Base-by-base conservation (phyloP, 2,113 vertebrate genomes). In the Nettapus auritus region DNA sequence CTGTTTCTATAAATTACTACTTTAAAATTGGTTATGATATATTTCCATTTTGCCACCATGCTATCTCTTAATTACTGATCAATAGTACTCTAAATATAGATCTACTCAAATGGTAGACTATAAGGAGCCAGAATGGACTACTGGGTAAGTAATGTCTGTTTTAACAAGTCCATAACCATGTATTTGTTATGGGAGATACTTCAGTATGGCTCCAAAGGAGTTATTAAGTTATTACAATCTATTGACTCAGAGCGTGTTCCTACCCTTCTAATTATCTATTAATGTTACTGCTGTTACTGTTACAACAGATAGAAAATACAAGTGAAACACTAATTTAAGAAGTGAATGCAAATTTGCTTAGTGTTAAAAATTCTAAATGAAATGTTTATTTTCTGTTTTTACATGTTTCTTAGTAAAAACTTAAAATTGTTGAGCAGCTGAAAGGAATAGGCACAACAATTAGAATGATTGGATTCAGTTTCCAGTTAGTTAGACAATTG, bases 151-250 rank as follows among this genome's bases (percentile, higher is more conserved):
- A 97, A 98, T 98, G 97, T 94, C 93, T 97, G 96, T 97, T 97
- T 98, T 97, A 98, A 98, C 97, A 98, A 97, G 97, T 98, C 96
- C 71, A 97, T 98, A 97, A 98, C 96, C 95, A 92, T 94, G 95
- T 97, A 96, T 98, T 97, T 98, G 95, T 93, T 97, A 96, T 86
- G 93, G 48, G 75, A 97, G 82, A 96, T 96, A 90, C 85, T 97
- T 86, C 53, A 91, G 87, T 95, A 96, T 62, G 96, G 96, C 96
- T 98, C 96, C 95, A 95, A 96, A 97, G 96, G 96, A 98, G 77
- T 93, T 78, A 82, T 96, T 96, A 95, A 98, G 77, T 93, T 78
- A 82, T 96, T 96, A 95, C 28, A 94, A 95, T 90, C 75, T 91
- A 97, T 88, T 94, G 91, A 94, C 90, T 97, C 76, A 21, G 59